Conservation (phyloP, 2,113 vertebrate species). For the Apeltes quadracus region DNA sequence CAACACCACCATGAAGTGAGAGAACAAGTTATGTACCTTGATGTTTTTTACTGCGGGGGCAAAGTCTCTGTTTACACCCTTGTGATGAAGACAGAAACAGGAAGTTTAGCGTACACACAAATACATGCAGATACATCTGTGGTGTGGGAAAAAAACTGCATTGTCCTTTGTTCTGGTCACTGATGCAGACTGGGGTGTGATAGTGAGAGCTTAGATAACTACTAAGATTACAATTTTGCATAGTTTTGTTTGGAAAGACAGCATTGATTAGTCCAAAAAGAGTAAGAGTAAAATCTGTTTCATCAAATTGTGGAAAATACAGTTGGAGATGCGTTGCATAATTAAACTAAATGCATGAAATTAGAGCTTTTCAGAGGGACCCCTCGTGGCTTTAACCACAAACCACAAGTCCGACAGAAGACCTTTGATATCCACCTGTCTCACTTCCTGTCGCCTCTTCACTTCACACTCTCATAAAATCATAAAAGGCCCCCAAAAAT, state of each 20-base stretch:
- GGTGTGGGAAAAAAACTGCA: neutral
- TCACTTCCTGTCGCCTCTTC: constrained; percentile 19
- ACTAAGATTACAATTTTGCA: too few species aligned
- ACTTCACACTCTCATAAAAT: neutral
- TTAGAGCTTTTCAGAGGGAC: neutral
- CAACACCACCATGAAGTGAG: constrained; percentile 20
- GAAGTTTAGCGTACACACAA: constrained; percentile 73
- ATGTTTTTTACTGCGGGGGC: constrained; percentile 71
- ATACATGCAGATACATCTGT: constrained; percentile 47
- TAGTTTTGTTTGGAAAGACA: neutral
- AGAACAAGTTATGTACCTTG: constrained; percentile 31
- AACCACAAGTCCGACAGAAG: constrained; percentile 17
- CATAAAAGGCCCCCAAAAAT: neutral
- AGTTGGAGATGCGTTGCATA: neutral
- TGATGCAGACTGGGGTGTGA: neutral
- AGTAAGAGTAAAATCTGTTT: neutral
- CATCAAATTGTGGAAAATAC: constrained; percentile 11
- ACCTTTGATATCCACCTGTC: neutral
- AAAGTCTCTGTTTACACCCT: constrained; percentile 82
- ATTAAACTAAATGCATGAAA: neutral
- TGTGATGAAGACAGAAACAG: constrained; percentile 78
- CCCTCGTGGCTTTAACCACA: constrained; percentile 7
- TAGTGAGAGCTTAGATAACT: neutral
- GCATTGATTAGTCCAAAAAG: neutral
- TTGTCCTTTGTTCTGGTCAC: constrained; percentile 5